Base-by-base conservation (phyloP, 2,888 invertebrate species). In the Mythimna pallens region DNA sequence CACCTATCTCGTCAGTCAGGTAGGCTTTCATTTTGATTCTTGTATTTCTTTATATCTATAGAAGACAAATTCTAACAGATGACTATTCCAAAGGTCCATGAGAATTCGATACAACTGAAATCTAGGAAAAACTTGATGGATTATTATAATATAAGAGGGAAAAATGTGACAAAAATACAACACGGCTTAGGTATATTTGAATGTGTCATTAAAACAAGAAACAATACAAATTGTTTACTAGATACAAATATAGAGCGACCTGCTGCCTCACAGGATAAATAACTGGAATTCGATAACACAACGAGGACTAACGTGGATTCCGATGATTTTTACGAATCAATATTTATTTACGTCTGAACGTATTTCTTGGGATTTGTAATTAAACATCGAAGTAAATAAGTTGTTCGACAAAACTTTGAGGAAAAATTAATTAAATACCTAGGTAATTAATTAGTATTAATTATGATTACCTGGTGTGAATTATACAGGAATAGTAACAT, bases 311-410 rank as follows among this genome's bases (percentile, higher is more conserved):
- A 63, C 17, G n/a, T 36, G 10, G 58, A 66, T 77, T 50, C 70
- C 30, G 17, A 77, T 43, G 22, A 66, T 55, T 81, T 78, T 66
- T 55, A 58, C n/a, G 8, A 64, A 59, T 74, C 22, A 75, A 0
- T 65, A 20, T 62, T 57, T 65, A 73, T 61, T 76, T 65, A 9
- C 22, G n/a, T 12, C 43, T 40, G 5, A 59, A 58, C 20, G 22
- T 30, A 63, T 58, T 78, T 81, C 81, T 76, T 70, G 40, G 70
- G 58, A 70, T 30, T 52, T 14, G 25, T 25, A 52, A 58, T 63
- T 12, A 54, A 72, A 63, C 52, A 55, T 40, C 61, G 10, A 54
- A 22, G 17, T 71, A 22, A 59, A 52, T 58, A 52, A 52, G 20
- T n/a, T 34, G 6, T 52, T 36, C 12, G 25, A 43, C 34, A 58